Conservation (phyloP, 2,797 vertebrate genomes). For the Sparidentex hasta region DNA sequence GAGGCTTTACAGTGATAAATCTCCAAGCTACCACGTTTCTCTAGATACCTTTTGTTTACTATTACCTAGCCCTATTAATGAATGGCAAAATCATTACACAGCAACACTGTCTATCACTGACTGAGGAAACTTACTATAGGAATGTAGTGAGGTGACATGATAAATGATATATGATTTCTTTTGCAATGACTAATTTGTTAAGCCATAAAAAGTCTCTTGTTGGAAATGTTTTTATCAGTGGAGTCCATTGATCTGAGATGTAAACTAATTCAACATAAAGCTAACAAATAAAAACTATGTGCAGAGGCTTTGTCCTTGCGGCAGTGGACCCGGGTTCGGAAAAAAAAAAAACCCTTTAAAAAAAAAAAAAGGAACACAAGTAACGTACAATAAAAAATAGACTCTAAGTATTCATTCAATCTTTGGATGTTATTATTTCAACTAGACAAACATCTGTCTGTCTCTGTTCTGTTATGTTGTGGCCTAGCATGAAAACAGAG, state of each 20-base stretch:
- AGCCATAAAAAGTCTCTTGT: background rate
- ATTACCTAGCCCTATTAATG: background rate
- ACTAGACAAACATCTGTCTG: conserved; percentile 43
- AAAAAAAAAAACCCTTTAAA: too few relatives aligned
- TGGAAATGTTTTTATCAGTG: background rate
- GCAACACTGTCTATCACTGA: background rate
- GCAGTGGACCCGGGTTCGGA: too few relatives aligned
- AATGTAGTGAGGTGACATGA: background rate
- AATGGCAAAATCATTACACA: background rate
- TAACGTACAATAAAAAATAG: background rate
- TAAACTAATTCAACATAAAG: background rate
- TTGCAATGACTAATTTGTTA: background rate
- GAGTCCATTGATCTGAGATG: background rate
- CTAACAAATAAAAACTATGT: background rate
- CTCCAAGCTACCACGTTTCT: background rate
- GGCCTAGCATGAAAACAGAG: conserved; percentile 20
- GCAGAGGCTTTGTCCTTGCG: too few relatives aligned
- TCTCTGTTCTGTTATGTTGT: conserved; percentile 21
- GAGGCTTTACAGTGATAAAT: background rate
- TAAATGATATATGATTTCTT: background rate
- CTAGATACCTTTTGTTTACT: background rate
- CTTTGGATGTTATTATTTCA: background rate
- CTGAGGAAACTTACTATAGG: background rate
- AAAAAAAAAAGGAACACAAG: too few relatives aligned
- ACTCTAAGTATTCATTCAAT: background rate